Conservation (phyloP, 2,797 vertebrate species). For the Coluber constrictor region DNA sequence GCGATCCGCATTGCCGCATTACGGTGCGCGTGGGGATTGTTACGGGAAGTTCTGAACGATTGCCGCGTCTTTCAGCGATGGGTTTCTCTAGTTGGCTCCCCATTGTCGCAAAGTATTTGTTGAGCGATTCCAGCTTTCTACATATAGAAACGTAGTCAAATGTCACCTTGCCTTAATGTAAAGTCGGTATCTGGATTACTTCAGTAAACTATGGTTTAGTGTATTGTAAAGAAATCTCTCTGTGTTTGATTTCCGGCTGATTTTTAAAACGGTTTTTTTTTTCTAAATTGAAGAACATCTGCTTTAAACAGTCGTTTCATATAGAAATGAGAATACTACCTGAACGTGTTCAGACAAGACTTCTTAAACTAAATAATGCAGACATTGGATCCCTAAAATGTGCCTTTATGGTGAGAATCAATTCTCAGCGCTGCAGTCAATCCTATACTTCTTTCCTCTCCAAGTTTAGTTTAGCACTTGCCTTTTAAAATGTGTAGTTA, state of each 20-base stretch:
- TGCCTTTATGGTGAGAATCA: not conserved
- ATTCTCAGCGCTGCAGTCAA: not conserved
- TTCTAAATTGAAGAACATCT: not conserved
- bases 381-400: not conserved
- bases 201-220: not conserved
- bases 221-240: not conserved
- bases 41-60: not conserved
- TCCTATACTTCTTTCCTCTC: not conserved
- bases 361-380: not conserved
- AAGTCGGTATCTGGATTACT: not conserved
- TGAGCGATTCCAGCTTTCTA: not conserved
- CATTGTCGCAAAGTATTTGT: not conserved
- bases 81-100: not conserved
- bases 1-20: not conserved
- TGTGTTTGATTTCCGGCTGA: not conserved
- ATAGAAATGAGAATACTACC: not conserved
- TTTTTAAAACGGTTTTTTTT: not conserved
- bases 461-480: not conserved
- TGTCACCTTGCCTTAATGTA: not conserved
- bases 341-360: not conserved
- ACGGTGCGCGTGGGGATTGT: not conserved
- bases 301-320: not conserved
- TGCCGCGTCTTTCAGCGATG: not conserved
- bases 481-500: not conserved
- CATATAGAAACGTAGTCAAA: not conserved